Base-by-base conservation (phyloP, 2,888 invertebrate species). In the Drosophila birchii region DNA sequence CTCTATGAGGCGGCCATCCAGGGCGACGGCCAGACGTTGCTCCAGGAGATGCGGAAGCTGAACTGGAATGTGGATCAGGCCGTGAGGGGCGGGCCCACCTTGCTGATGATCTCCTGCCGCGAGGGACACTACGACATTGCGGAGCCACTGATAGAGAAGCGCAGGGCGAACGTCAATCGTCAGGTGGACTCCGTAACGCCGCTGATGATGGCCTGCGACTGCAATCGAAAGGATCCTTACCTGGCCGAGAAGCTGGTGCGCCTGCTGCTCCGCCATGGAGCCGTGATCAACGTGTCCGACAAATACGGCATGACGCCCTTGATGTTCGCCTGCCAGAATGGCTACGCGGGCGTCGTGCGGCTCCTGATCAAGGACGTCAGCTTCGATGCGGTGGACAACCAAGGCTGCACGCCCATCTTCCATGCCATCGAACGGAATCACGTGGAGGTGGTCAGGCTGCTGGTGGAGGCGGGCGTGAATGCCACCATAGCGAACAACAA, bases 351-450 rank as follows among this genome's bases (percentile, higher is more conserved):
- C 8, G 79, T 92, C 1, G 90, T 92, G 3, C 81, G 83, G 1
- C 72, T 89, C 0, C 47, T 92, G 16, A 67, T 92, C 0, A 75
- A 84, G 0, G 79, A 90, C 1, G 91, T 88, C 0, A 91, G 90
- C 20, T 86, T 91, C 36, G 91, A 92, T 75, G 91, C 91, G 0
- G 77, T 81, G 3, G 92, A 93, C 66, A 92, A 92, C 74, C 85
- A 90, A 6, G 92, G 92, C 4, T 90, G 88, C 51, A 92, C 92
- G 1, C 86, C 92, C 4, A 83, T 93, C 8, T 92, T 92, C 47
- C 85, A 91, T 83, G 93, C 93, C n/a, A 89, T 93, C 16, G 92
- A 92, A 73, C 81, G 89, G 20, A 92, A 92, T 79, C 90, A 82
- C 3, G 54, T 76, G 0, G 91, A 92, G 14, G 81, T 92, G 51